These are phyloP conservation scores for Phaethornis superciliosus DNA, from an alignment of 2,113 vertebrate species.

Conservation along the genomic window DNA sequence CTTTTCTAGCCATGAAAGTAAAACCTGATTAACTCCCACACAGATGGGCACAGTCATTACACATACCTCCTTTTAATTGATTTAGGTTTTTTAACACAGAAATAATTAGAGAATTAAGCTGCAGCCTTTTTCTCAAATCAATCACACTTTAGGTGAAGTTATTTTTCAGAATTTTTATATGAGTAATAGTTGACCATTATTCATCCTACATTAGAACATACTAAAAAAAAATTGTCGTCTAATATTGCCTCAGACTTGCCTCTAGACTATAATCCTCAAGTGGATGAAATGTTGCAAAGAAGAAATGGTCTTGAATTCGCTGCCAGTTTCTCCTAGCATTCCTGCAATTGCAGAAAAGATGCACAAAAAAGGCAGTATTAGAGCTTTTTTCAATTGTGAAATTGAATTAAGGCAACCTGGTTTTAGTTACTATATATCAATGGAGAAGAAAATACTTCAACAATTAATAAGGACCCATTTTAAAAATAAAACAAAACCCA, in stretches of 20 bases:
- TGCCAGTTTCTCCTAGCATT: conserved; percentile 93
- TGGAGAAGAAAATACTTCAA: not conserved
- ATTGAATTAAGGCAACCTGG: not conserved
- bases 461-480: not conserved
- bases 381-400: too few species aligned
- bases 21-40: not conserved
- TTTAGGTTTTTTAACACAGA: not conserved
- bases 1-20: not conserved
- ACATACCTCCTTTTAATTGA: not conserved
- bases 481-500: not conserved
- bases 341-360: conserved; percentile 64
- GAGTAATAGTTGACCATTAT: not conserved
- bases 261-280: conserved; percentile 87
- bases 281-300: conserved; percentile 89
- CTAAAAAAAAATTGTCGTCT: not conserved
- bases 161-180: not conserved
- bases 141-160: not conserved
- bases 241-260: conserved; percentile 77
- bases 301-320: conserved; percentile 95
- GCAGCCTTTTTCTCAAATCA: not conserved
- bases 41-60: not conserved
- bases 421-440: not conserved
- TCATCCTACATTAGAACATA: not conserved
- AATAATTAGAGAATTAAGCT: not conserved
- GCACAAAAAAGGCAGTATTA: not conserved